phyloP scores from a whole-genome alignment of 2,113 vertebrate genomes.

The Carollia perspicillata region DNA sequence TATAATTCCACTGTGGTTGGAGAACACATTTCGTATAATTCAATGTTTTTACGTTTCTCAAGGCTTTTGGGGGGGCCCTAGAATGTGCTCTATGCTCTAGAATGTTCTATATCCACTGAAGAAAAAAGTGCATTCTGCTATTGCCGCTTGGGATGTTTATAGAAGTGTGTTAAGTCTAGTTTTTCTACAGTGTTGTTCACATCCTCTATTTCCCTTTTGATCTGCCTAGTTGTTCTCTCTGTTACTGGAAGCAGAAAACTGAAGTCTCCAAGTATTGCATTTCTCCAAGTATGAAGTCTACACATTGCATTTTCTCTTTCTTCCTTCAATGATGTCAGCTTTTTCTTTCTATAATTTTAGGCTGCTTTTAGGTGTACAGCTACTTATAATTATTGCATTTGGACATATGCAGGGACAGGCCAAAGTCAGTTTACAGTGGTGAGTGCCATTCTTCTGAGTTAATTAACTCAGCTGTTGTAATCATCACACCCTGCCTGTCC shows the following conservation, averaged over 20 bases:
- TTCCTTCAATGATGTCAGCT: neutral
- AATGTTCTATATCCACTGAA: neutral
- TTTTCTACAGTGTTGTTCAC: neutral
- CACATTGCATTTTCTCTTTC: neutral
- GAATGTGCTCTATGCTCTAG: neutral
- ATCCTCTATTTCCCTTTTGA: neutral
- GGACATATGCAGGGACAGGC: neutral
- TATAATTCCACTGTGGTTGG: no score
- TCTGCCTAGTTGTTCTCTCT: neutral
- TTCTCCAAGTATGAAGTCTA: no score
- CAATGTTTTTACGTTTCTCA: neutral
- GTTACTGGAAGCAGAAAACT: neutral
- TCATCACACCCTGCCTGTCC: no score
- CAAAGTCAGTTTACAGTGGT: neutral
- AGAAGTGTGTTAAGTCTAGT: neutral
- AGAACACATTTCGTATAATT: no score
- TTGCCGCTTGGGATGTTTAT: neutral
- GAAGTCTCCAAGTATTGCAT: neutral
- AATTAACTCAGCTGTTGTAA: no score
- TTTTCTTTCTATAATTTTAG: neutral
- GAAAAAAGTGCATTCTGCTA: neutral
- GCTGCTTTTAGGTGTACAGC: neutral
- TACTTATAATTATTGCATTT: neutral
- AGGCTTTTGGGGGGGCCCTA: neutral
- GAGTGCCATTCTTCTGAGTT: neutral